A percentile compares a stretch with the other conserved stretches of the same genome.
Conservation (phyloP, 2,113 vertebrate species). For the Caracal caracal region DNA sequence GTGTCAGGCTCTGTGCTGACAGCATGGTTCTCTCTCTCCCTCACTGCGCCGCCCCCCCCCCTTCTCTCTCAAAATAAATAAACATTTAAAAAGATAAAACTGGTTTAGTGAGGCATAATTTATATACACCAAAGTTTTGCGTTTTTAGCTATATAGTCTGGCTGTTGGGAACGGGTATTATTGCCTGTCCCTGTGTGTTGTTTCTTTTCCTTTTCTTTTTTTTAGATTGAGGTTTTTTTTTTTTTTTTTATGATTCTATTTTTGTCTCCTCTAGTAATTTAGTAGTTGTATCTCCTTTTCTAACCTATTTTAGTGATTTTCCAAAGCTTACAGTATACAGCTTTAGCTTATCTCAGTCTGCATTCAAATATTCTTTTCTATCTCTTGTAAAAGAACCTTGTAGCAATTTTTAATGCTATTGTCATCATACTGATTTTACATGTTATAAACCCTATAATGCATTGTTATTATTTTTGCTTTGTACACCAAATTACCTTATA, state of each 20-base stretch:
- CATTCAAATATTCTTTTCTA: not conserved
- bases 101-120: not conserved
- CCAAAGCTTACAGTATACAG: not conserved
- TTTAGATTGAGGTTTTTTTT: not conserved
- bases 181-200: not conserved
- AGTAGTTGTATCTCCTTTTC: not conserved
- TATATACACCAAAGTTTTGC: not conserved
- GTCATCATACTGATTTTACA: not conserved
- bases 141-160: not conserved
- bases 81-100: not conserved
- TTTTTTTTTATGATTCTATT: not conserved
- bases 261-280: slow-evolving; percentile 8
- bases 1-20: no score
- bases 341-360: not conserved
- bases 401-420: not conserved
- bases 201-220: not conserved
- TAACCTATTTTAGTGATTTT: not conserved
- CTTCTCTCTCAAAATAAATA: no score
- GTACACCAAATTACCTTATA: not conserved
- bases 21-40: no score
- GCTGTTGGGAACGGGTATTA: not conserved
- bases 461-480: not conserved
- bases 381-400: not conserved
- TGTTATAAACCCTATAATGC: not conserved
- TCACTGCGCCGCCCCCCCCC: no score